Percentiles rank a stretch among this genome's conserved stretches.
Evolutionary conservation across 1,140 invertebrate genomes (phyloP).

Genomic region (Ptiloglossa arizonensis): DNA sequence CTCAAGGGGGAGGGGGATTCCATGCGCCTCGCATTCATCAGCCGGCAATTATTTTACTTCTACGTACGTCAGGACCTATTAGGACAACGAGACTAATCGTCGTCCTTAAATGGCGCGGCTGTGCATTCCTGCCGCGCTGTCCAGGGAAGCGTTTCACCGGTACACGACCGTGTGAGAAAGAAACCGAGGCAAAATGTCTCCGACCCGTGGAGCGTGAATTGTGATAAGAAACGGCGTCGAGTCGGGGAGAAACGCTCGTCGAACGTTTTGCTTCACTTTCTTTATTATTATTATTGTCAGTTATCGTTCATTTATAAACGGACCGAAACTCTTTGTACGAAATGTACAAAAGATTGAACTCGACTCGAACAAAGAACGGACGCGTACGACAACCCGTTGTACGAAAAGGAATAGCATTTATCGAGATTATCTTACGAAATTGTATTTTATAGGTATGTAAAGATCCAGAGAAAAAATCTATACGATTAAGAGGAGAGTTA

Average conservation of each 20-base stretch:
- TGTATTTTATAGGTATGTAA: too few species aligned
- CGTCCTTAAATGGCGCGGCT: slow-evolving; percentile 55
- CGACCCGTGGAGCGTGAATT: neutral
- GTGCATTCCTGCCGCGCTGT: slow-evolving; percentile 47
- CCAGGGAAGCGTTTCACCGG: neutral
- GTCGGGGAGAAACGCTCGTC: neutral
- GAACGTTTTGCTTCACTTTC: neutral
- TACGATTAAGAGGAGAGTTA: too few species aligned
- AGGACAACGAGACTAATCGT: slow-evolving; percentile 57
- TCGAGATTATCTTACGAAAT: too few species aligned
- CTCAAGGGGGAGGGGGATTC: slow-evolving; percentile 31
- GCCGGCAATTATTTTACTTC: slow-evolving; percentile 59
- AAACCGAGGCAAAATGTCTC: neutral
- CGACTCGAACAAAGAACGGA: too few species aligned
- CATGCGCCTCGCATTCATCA: slow-evolving; percentile 41
- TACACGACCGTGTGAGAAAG: slow-evolving; percentile 16
- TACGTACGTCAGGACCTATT: slow-evolving; percentile 53
- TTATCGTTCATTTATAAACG: too few species aligned
- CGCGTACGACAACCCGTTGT: too few species aligned
- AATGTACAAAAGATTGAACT: too few species aligned
- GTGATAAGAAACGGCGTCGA: slow-evolving; percentile 12
- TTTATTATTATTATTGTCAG: too few species aligned
- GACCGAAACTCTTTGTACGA: too few species aligned
- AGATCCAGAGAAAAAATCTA: too few species aligned
- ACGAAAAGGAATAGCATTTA: too few species aligned